phyloP scores from a whole-genome alignment of 2,888 invertebrate species.

The Leptopilina myrica region DNA sequence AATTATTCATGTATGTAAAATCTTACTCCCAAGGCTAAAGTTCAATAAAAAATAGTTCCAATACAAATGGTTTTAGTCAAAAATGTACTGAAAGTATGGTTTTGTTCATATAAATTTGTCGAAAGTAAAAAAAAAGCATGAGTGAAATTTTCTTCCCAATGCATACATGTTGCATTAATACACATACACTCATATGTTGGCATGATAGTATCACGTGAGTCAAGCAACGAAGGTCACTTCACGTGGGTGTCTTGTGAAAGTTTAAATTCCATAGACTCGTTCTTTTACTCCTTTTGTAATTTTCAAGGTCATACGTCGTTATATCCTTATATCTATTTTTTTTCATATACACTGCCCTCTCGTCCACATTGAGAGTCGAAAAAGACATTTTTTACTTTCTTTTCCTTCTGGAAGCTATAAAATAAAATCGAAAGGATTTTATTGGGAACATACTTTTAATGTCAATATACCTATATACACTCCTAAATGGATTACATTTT shows the following conservation, averaged over 20 bases:
- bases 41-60: too few relatives aligned
- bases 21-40: too few relatives aligned
- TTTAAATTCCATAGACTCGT: conserved; percentile 9
- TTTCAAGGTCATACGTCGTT: conserved; percentile 16
- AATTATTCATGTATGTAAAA: too few relatives aligned
- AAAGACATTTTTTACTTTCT: not conserved
- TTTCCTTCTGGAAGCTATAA: too few relatives aligned
- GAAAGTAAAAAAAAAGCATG: not conserved
- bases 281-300: conserved; percentile 8
- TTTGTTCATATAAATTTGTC: too few relatives aligned
- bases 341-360: not conserved
- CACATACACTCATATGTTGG: not conserved
- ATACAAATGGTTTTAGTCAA: too few relatives aligned
- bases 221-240: conserved; percentile 28
- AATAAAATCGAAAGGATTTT: conserved; percentile 43
- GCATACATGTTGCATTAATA: not conserved
- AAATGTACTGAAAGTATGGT: too few relatives aligned
- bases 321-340: not conserved
- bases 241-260: conserved; percentile 36
- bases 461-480: conserved; percentile 57
- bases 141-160: conserved; percentile 11
- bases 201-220: conserved; percentile 21
- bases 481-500: conserved; percentile 68
- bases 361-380: not conserved
- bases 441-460: conserved; percentile 61